Percentiles rank a stretch among this genome's conserved stretches.
Evolutionary conservation across 2,113 vertebrate species (phyloP).

Genomic region (Myodes glareolus): DNA sequence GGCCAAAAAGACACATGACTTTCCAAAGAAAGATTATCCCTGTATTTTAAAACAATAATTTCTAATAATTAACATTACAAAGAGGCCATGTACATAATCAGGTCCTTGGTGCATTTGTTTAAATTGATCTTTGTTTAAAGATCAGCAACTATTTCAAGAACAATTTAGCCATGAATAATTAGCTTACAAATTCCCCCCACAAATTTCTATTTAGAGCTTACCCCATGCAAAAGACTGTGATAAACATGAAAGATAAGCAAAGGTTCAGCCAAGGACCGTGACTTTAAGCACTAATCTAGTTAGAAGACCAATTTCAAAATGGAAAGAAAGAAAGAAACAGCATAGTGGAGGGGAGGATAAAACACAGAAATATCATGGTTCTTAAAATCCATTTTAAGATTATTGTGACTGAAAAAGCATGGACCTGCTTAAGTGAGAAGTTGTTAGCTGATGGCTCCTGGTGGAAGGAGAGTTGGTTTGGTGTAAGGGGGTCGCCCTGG

Average conservation of each 20-base stretch:
- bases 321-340: background rate
- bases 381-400: background rate
- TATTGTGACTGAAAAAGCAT: background rate
- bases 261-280: background rate
- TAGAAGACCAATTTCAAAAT: slow-evolving; percentile 35
- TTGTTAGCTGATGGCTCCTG: background rate
- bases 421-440: background rate
- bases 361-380: background rate
- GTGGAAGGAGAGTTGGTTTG: background rate
- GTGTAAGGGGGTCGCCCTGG: background rate
- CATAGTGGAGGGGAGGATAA: background rate
- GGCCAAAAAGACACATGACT: slow-evolving; percentile 41
- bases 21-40: background rate
- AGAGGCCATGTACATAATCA: background rate
- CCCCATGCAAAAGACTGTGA: background rate
- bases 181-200: slow-evolving; percentile 39
- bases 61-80: slow-evolving; percentile 39
- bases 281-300: slow-evolving; percentile 1
- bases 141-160: slow-evolving; percentile 27
- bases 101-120: background rate
- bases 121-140: slow-evolving; percentile 33
- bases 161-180: slow-evolving; percentile 32
- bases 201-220: slow-evolving; percentile 26
- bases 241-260: background rate
- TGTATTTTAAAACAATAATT: slow-evolving; percentile 57